Base-by-base conservation (phyloP, 1,140 invertebrate genomes). In the Cydia strobilella region DNA sequence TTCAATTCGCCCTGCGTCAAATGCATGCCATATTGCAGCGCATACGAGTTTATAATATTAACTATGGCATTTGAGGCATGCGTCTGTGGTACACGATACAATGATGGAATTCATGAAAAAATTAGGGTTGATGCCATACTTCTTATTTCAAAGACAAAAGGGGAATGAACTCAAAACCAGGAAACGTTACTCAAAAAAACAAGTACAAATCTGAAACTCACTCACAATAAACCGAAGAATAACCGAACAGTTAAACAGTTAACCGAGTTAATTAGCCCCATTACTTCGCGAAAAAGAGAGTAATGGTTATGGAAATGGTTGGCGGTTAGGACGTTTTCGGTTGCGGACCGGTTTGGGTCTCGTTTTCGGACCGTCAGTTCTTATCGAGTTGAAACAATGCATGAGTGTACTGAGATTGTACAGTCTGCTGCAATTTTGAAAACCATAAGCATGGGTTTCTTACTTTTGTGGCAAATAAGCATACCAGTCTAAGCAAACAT, bases 391-490 rank as follows among this genome's bases (percentile, higher is more conserved):
- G 54, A 59, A 59, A 59, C 54, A 59, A 59, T 74, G 71, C 51
- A 31, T 74, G 76, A 77, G 76, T 59, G 20, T 59, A 59, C 20
- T 59, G 54, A 23, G 18, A 59, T 54, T 13, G 54, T 59, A 59
- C 54, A 59, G 18, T 59, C 3, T 23, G 20, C 18, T 23, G 20
- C 54, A 59, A 1, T 54, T 54, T 54, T 62, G 66, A 76, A 69
- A 75, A 18, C 71, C 35, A 39, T 39, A 39, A 39, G 35, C 7
- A 39, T 39, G 35, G 35, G 35, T 45, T 45, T 45, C 13, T 45
- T 45, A 45, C 42, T 45, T 45, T 45, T 12, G 7, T 13, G 42
- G 13, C 35, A 1, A 39, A 39, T 2, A 39, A 39, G 35, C 35
- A 39, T 39, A 39, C 35, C 35, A 1, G 13, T 13, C 12, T 48